These are phyloP conservation scores for Heterodera filipjevi DNA, from an alignment of 2,888 invertebrate genomes.

Conservation along the genomic window DNA sequence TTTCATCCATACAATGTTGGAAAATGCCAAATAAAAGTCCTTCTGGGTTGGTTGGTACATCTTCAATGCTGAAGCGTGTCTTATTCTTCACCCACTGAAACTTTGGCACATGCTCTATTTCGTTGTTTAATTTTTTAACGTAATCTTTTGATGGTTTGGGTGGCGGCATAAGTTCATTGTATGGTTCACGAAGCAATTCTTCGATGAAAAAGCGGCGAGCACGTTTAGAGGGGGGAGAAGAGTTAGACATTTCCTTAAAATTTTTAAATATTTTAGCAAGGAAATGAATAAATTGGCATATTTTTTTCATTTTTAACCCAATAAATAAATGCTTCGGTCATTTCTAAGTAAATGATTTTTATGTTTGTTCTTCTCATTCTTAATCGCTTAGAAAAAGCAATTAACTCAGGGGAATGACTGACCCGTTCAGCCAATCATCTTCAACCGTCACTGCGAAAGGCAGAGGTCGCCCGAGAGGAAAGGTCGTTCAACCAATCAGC, in stretches of 20 bases:
- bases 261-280: no score
- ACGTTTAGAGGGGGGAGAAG: conserved; percentile 15
- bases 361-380: no score
- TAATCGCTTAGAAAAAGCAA: no score
- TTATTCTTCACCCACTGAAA: not conserved
- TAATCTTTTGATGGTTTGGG: not conserved
- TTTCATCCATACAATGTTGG: conserved; percentile 12
- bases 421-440: not conserved
- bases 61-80: not conserved
- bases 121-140: not conserved
- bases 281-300: no score
- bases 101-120: conserved; percentile 3
- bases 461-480: no score
- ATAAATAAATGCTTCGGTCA: no score
- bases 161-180: not conserved
- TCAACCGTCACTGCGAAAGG: no score
- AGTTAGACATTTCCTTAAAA: not conserved
- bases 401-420: not conserved
- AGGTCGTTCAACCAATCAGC: no score
- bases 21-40: conserved; percentile 16
- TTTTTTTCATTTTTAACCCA: no score
- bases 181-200: not conserved
- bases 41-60: not conserved
- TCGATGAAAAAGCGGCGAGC: conserved; percentile 14
- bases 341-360: no score